Evolutionary conservation across 2,888 invertebrate species (phyloP).

Genomic region (Pemphredon lugubris): DNA sequence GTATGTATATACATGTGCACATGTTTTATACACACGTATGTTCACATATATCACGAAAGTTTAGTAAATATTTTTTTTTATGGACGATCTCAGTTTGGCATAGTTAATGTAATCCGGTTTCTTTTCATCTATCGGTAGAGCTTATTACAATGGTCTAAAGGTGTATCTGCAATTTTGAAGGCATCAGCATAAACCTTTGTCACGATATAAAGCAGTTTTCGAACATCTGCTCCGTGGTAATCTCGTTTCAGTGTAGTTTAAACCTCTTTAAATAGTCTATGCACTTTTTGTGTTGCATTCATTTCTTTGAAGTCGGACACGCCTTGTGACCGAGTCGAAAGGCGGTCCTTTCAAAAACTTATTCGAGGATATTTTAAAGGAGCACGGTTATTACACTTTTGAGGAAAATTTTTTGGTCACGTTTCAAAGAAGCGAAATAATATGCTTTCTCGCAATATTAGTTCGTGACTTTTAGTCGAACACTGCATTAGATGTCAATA

Average conservation of each 20-base stretch:
- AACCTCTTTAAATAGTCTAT: slow-evolving; percentile 30
- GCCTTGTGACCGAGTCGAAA: slow-evolving; percentile 29
- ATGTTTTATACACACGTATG: too few species aligned
- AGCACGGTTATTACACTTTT: slow-evolving; percentile 46
- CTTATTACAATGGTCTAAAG: slow-evolving; percentile 53
- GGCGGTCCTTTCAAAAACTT: slow-evolving; percentile 28
- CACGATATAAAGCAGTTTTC: slow-evolving; percentile 31
- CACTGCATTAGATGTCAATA: slow-evolving; percentile 53
- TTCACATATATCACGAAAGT: slow-evolving; percentile 32
- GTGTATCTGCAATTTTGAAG: slow-evolving; percentile 53
- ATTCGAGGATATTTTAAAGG: slow-evolving; percentile 32
- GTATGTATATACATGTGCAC: too few species aligned
- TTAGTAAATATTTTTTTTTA: slow-evolving; percentile 37
- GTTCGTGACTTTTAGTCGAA: slow-evolving; percentile 36
- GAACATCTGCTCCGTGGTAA: slow-evolving; percentile 34
- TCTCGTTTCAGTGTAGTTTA: slow-evolving; percentile 34
- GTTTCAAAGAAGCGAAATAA: slow-evolving; percentile 14
- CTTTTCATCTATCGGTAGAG: slow-evolving; percentile 39
- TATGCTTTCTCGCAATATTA: slow-evolving; percentile 20
- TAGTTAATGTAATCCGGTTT: slow-evolving; percentile 44
- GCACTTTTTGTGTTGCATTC: slow-evolving; percentile 29
- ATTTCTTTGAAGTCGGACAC: slow-evolving; percentile 23
- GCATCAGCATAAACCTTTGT: slow-evolving; percentile 55
- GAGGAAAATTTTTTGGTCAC: slow-evolving; percentile 43
- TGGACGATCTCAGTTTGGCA: slow-evolving; percentile 48